These are phyloP conservation scores for Toxostoma redivivum DNA, from an alignment of 2,113 vertebrate genomes.

Conservation along the genomic window DNA sequence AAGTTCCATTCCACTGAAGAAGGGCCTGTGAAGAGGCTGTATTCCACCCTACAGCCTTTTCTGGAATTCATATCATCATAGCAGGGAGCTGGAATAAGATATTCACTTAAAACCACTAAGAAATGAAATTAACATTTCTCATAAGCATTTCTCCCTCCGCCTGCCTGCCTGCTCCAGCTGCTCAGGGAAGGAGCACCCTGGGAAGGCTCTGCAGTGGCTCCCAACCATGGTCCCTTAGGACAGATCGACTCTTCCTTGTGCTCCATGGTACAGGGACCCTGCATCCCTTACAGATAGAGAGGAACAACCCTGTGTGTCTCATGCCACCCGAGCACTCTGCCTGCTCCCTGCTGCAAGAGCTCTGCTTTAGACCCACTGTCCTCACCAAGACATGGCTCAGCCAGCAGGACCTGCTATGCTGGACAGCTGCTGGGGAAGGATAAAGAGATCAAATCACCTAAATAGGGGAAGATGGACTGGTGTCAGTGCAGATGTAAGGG, in stretches of 20 bases:
- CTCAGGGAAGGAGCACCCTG: fast-evolving
- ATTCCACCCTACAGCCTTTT: background rate
- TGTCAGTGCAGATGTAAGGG: no score
- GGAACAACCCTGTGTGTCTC: background rate
- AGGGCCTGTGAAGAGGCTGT: background rate
- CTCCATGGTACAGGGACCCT: background rate
- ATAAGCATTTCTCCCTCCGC: background rate
- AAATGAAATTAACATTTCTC: background rate
- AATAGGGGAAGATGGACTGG: background rate
- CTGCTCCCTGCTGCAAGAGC: background rate
- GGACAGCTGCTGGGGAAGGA: background rate
- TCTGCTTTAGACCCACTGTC: background rate
- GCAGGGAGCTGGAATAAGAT: conserved; percentile 35
- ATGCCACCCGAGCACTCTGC: background rate
- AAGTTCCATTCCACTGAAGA: background rate
- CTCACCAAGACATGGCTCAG: background rate
- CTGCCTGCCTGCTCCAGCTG: background rate
- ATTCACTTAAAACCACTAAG: background rate
- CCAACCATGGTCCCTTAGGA: background rate
- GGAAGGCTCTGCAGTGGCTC: background rate
- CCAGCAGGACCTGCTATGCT: background rate
- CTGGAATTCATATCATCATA: background rate
- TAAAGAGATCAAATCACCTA: no score
- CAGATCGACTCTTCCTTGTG: fast-evolving
- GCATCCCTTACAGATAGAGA: fast-evolving